Evolutionary conservation across 2,113 vertebrate species (phyloP), one percentile per base, ranked within the genome.

Genomic region (Pollachius pollachius): DNA sequence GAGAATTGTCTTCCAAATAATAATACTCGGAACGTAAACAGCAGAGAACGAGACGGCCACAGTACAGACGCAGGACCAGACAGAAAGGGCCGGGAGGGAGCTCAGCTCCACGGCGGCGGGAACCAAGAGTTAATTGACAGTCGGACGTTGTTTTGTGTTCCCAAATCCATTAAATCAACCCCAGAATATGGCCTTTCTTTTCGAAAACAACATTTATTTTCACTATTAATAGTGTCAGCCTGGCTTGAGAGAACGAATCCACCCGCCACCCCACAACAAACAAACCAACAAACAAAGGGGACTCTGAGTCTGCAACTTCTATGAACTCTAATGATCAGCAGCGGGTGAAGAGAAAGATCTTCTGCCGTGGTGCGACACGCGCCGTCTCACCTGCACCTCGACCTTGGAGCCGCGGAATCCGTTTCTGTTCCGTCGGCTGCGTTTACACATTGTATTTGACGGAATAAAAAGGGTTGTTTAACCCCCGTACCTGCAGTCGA

Each of bases 1-100:
- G n/a, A 37, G 17, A 64, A 41, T n/a, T 18, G 30, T 41, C 34
- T 64, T 57, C 6, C 4, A 16, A 64, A 76, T 66, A n/a, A 62
- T 48, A 27, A 62, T 3, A 16, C 2, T 11, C n/a, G 41, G 37
- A 17, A n/a, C 2, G 34, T n/a, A 64, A 41, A 48, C 19, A 64
- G 19, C 16, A 3, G 17, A 37, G 15, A 65, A 52, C 18, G 82
- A 77, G 62, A 88, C 86, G 75, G 82, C 70, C 84, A 89, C 87
- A 84, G 72, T 84, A 90, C 85, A 67, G 71, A 81, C 86, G 89
- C 84, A 18, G 81, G 86, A 91, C 85, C 83, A 87, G 88, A 89
- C 81, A 77, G 79, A 81, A 71, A 75, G 68, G 84, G 66, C 77
- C 75, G 76, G 79, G 67, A 84, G 81, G 80, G 69, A 34, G 80